A percentile compares a stretch with the other conserved stretches of the same genome.
Conservation (phyloP, 2,888 invertebrate species). For the Atherix ibis region DNA sequence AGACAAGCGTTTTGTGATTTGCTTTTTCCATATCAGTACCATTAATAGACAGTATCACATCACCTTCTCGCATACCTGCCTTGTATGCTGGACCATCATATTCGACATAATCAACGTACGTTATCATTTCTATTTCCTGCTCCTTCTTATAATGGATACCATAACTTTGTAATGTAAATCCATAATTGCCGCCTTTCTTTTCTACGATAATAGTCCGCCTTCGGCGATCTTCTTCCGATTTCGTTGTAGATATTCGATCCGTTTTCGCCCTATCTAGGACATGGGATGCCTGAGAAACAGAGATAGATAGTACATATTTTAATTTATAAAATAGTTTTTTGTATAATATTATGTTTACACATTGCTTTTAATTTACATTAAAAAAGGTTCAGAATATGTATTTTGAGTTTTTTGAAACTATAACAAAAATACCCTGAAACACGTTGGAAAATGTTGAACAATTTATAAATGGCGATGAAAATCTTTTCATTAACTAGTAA, state of each 20-base stretch:
- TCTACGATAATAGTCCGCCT: constrained; percentile 84
- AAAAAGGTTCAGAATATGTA: no score
- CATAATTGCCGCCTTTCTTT: constrained; percentile 78
- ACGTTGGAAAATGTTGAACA: no score
- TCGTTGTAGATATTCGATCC: constrained; percentile 51
- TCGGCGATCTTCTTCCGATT: constrained; percentile 71
- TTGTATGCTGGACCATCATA: constrained; percentile 80
- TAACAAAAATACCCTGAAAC: no score
- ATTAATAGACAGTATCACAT: constrained; percentile 91
- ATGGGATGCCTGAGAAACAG: constrained; percentile 35
- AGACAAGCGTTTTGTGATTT: constrained; percentile 87
- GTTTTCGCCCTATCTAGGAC: constrained; percentile 54
- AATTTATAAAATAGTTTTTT: no score
- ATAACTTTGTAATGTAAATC: constrained; percentile 93
- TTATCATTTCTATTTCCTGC: constrained; percentile 89
- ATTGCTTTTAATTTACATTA: no score
- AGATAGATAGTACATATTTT: no score
- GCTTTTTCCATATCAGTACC: constrained; percentile 89
- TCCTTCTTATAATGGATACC: constrained; percentile 92
- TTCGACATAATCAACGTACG: constrained; percentile 93
- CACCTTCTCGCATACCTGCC: constrained; percentile 91
- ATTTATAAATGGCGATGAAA: no score
- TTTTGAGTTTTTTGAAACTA: no score
- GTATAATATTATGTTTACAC: no score
- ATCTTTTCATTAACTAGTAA: no score